Conservation (phyloP, 1,140 invertebrate species). For the Meloidogyne hapla region DNA sequence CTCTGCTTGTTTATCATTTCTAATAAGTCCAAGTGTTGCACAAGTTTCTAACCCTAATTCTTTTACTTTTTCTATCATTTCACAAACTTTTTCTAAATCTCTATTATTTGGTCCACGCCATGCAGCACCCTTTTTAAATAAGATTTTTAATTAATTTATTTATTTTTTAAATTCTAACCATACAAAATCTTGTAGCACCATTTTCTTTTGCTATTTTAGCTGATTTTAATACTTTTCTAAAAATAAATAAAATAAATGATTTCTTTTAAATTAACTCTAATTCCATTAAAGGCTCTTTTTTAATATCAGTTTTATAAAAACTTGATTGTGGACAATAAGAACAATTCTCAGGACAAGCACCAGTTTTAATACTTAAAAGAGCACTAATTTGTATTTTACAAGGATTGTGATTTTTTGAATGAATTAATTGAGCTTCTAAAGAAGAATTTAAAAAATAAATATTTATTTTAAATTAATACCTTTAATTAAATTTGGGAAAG, state of each 20-base stretch:
- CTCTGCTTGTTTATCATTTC: slow-evolving; percentile 21
- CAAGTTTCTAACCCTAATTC: slow-evolving; percentile 28
- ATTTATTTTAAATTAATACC: neutral
- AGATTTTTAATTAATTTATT: neutral
- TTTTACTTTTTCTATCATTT: slow-evolving; percentile 27
- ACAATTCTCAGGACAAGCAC: slow-evolving; percentile 26
- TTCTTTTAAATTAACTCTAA: neutral
- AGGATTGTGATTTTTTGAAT: slow-evolving; percentile 14
- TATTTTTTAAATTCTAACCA: slow-evolving; percentile 9
- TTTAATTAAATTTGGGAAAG: slow-evolving; percentile 21
- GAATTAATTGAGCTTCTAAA: slow-evolving; percentile 19
- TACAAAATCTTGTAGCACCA: slow-evolving; percentile 26
- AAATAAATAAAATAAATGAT: neutral
- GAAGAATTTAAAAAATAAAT: neutral
- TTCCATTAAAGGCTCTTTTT: slow-evolving; percentile 28
- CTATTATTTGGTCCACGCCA: slow-evolving; percentile 19
- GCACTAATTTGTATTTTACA: slow-evolving; percentile 22
- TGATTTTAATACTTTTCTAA: slow-evolving; percentile 19
- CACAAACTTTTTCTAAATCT: slow-evolving; percentile 25
- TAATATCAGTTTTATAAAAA: slow-evolving; percentile 15
- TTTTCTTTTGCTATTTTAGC: slow-evolving; percentile 18
- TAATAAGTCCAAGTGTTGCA: slow-evolving; percentile 20
- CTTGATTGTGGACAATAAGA: slow-evolving; percentile 27
- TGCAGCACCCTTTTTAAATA: slow-evolving; percentile 14
- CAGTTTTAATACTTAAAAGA: slow-evolving; percentile 24